phyloP scores from a whole-genome alignment of 2,113 vertebrate genomes.

The Nansenia antarctica region DNA sequence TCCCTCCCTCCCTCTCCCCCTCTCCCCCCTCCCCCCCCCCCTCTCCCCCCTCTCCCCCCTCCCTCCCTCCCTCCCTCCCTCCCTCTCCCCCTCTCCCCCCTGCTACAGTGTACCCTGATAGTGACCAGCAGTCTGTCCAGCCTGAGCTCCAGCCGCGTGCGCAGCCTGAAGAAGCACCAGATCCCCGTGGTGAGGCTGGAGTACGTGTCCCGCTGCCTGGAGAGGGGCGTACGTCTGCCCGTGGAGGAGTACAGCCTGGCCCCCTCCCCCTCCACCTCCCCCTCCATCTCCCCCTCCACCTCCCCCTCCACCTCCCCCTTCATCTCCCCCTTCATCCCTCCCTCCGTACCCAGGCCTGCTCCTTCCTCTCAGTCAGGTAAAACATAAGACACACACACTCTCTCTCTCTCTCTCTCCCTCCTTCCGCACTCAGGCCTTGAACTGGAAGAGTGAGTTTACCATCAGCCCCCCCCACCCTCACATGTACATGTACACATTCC shows the following conservation, averaged over 20 bases:
- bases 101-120: constrained; percentile 80
- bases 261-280: not conserved
- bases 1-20: too few relatives aligned
- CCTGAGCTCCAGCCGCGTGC: constrained; percentile 72
- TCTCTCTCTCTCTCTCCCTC: too few relatives aligned
- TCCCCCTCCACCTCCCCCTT: not conserved
- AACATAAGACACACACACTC: too few relatives aligned
- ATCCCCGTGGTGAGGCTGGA: constrained; percentile 70
- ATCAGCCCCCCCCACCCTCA: too few relatives aligned
- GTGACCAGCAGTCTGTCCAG: constrained; percentile 66
- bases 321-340: too few relatives aligned
- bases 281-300: not conserved
- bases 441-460: too few relatives aligned
- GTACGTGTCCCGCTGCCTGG: constrained; percentile 78
- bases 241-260: constrained; percentile 53
- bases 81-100: constrained; percentile 4
- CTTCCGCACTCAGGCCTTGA: too few relatives aligned
- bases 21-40: not conserved
- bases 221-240: constrained; percentile 67
- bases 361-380: constrained; percentile 33
- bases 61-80: too few relatives aligned
- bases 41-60: too few relatives aligned
- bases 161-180: constrained; percentile 66
- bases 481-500: too few relatives aligned
- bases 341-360: not conserved